These are phyloP conservation scores for Mystacornis crossleyi DNA, from an alignment of 2,113 vertebrate species.

Conservation along the genomic window DNA sequence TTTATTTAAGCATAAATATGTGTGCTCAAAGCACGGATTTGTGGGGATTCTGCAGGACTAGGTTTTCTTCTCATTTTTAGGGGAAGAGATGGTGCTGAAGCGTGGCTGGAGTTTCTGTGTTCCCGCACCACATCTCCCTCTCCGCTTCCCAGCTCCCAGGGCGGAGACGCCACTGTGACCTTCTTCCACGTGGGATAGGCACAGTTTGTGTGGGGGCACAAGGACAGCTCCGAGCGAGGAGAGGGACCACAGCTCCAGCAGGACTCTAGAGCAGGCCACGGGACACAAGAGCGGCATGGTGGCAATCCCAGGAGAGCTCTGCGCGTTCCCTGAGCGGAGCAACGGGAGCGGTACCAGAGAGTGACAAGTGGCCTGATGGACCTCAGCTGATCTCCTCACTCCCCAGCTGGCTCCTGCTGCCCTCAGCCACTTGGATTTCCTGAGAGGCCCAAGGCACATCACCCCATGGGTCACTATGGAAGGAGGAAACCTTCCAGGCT, in stretches of 20 bases:
- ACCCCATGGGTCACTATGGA: not conserved
- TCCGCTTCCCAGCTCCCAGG: not conserved
- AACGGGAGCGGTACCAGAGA: rapidly evolving
- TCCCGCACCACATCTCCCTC: not conserved
- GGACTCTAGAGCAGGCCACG: not conserved
- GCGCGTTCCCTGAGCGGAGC: not conserved
- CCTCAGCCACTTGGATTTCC: not conserved
- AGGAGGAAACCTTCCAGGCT: not conserved
- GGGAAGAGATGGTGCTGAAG: not conserved
- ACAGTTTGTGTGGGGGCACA: not conserved
- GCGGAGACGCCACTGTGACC: rapidly evolving
- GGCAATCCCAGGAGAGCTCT: not conserved
- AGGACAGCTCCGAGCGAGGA: not conserved
- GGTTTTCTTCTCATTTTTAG: not conserved
- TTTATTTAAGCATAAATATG: not conserved
- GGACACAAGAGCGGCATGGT: not conserved
- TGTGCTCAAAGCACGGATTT: not conserved
- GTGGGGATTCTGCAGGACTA: not conserved
- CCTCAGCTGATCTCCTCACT: not conserved
- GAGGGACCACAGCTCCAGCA: not conserved
- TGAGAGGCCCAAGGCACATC: not conserved
- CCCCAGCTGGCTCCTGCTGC: not conserved
- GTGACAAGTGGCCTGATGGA: not conserved
- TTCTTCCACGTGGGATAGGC: rapidly evolving
- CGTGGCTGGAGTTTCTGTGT: not conserved